Conservation (phyloP, 2,113 vertebrate genomes). For the Anthoscopus minutus region DNA sequence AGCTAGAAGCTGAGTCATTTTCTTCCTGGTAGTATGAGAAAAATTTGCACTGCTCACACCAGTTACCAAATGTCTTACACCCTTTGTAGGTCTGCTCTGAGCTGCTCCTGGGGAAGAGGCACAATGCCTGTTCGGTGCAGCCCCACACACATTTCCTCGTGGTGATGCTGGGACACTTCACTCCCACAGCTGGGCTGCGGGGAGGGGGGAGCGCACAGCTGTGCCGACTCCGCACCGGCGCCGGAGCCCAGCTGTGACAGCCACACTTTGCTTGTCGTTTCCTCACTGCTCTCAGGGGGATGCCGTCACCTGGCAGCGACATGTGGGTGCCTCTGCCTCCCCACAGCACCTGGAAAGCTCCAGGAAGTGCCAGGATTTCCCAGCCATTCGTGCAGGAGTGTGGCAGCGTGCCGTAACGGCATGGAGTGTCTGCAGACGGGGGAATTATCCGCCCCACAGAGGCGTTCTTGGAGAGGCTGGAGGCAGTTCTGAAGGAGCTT, state of each 20-base stretch:
- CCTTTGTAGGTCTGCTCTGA: background rate
- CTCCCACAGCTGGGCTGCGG: background rate
- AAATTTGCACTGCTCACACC: background rate
- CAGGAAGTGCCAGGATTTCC: background rate
- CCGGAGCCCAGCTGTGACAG: background rate
- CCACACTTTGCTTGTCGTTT: background rate
- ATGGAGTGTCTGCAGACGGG: fast-evolving
- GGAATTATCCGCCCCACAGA: fast-evolving
- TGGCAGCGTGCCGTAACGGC: fast-evolving
- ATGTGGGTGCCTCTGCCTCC: background rate
- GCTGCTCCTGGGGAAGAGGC: background rate
- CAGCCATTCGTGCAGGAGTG: fast-evolving
- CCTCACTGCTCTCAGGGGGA: background rate
- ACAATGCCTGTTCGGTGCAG: background rate
- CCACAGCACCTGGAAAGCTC: background rate
- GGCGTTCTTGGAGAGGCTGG: fast-evolving
- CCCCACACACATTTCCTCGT: fast-evolving
- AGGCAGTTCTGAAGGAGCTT: background rate
- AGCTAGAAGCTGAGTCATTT: background rate
- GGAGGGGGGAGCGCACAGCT: background rate
- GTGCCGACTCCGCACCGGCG: background rate
- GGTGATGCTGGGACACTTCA: background rate
- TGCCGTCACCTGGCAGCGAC: background rate
- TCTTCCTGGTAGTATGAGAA: background rate
- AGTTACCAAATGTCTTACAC: background rate